Evolutionary conservation across 2,888 invertebrate genomes (phyloP).

Genomic region (Corythucha ciliata): DNA sequence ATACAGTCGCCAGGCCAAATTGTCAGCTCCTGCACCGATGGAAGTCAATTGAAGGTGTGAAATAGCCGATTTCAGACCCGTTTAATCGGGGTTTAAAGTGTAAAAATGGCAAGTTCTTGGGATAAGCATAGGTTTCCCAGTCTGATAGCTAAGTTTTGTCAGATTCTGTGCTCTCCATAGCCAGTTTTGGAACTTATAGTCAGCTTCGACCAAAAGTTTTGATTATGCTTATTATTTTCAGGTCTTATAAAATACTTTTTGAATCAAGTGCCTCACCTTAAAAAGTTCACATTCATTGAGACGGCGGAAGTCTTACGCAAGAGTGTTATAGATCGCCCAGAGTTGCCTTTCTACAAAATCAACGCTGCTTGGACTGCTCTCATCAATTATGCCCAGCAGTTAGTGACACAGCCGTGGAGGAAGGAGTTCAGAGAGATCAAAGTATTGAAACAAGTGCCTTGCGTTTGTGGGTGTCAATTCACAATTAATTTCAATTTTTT

Average conservation of each 20-base stretch:
- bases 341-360: conserved; percentile 73
- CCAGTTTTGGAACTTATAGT: too few relatives aligned
- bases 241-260: conserved; percentile 70
- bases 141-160: too few relatives aligned
- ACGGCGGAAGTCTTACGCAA: conserved; percentile 65
- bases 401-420: conserved; percentile 79
- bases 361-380: conserved; percentile 75
- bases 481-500: conserved; percentile 31
- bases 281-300: conserved; percentile 66
- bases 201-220: too few relatives aligned
- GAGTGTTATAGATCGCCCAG: conserved; percentile 57
- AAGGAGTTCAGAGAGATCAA: conserved; percentile 73
- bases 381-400: conserved; percentile 74
- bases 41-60: too few relatives aligned
- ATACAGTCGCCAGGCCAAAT: too few relatives aligned
- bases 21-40: too few relatives aligned
- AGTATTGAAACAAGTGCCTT: conserved; percentile 44
- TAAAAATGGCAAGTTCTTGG: too few relatives aligned
- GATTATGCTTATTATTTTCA: conserved; percentile 40
- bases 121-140: too few relatives aligned
- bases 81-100: too few relatives aligned
- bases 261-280: conserved; percentile 64
- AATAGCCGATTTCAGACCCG: too few relatives aligned
- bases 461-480: conserved; percentile 10
- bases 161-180: too few relatives aligned